Evolutionary conservation across 2,888 invertebrate species (phyloP), one percentile per base, ranked within the genome.

Genomic region (Drosophila rellima): DNA sequence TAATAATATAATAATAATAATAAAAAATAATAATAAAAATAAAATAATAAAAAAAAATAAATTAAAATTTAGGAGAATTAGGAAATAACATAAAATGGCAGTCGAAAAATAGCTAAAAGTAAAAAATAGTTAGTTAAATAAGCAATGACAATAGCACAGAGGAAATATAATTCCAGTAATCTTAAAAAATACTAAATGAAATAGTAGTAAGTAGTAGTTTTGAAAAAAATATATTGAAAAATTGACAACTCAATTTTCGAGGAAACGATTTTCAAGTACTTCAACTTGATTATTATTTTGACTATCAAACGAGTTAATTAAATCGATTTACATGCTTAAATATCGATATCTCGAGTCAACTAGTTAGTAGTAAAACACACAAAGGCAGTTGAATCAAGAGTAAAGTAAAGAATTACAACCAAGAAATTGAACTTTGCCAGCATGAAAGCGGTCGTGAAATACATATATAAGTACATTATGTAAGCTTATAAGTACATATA

Each of bases 361-460:
- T 10, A 17, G 39, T 8, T 8, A n/a, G n/a, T n/a, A 35, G 35
- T 35, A 39, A 6, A 8, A 15, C n/a, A 17, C 10, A 17, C 8
- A 5, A 10, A 5, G n/a, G 31, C 2, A 13, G 18, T 17, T 13
- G 47, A 8, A 31, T 20, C 8, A 11, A 4, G 7, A 47, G 29
- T 48, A 15, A 17, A 45, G 13, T n/a, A 13, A 44, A 23, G 42
- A 20, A 45, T 45, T 45, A 45, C 23, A 6, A 13, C n/a, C 35
- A n/a, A n/a, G 7, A 13, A 20, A n/a, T 20, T 7, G n/a, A 42
- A 20, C 13, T 23, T 23, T 42, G 42, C 42, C 42, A 20, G 17
- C 4, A 10, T 17, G 4, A 39, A 39, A 4, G 18, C 40, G 18
- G 18, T 40, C 10, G 23, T 7, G 8, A 13, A n/a, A 3, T 2